Evolutionary conservation across 2,113 vertebrate species (phyloP).

Genomic region (Haemorhous mexicanus): DNA sequence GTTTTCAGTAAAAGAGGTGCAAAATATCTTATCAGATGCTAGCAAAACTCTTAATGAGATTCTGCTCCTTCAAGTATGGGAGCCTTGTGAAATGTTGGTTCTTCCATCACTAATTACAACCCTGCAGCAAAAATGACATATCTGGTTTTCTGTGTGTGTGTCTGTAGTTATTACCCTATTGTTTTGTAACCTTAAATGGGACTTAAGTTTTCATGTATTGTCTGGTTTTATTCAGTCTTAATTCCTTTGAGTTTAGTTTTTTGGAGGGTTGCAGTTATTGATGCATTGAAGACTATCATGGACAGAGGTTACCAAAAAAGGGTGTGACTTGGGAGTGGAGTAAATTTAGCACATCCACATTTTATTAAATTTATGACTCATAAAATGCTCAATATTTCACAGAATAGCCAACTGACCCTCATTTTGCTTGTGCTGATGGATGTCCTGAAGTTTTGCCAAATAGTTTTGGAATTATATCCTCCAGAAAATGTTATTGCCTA

Average conservation of each 20-base stretch:
- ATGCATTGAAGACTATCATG: conserved; percentile 45
- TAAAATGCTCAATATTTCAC: conserved; percentile 60
- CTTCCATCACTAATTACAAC: not conserved
- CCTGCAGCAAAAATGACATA: not conserved
- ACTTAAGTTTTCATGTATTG: conserved; percentile 44
- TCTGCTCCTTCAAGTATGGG: not conserved
- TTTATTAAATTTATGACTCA: conserved; percentile 63
- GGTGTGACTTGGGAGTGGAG: conserved; percentile 53
- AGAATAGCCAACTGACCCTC: conserved; percentile 65
- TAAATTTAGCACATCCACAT: conserved; percentile 66
- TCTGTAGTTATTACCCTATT: conserved; percentile 9
- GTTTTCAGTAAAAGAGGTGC: not conserved
- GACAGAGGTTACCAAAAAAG: conserved; percentile 69
- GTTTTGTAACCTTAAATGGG: conserved; percentile 57
- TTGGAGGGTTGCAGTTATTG: conserved; percentile 44
- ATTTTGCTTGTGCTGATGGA: conserved; percentile 52
- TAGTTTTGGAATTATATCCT: conserved; percentile 64
- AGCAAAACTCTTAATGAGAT: not conserved
- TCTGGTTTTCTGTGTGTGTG: not conserved
- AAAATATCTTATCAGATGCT: not conserved
- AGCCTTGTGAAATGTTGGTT: not conserved
- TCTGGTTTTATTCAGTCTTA: conserved; percentile 52
- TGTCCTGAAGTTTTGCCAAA: conserved; percentile 60
- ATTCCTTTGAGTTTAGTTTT: conserved; percentile 57
- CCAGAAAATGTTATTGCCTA: conserved; percentile 49